phyloP scores from a whole-genome alignment of 2,888 invertebrate genomes.

The Melanophora roralis region DNA sequence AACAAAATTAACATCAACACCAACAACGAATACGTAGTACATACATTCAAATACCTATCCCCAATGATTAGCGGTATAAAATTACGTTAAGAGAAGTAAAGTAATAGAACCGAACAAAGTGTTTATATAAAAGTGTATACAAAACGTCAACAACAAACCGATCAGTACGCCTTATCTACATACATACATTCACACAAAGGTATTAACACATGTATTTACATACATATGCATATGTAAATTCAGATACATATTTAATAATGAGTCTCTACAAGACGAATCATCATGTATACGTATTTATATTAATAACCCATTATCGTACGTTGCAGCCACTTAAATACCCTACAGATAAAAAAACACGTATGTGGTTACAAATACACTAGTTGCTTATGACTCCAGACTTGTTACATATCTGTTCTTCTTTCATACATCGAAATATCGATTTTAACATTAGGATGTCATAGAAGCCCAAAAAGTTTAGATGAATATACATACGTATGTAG shows the following conservation, averaged over 20 bases:
- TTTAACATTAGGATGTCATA: no score
- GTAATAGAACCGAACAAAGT: constrained; percentile 19
- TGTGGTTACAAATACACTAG: no score
- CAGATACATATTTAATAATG: no score
- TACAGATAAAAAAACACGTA: no score
- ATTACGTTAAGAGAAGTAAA: constrained; percentile 40
- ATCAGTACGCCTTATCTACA: constrained; percentile 50
- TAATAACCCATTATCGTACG: constrained; percentile 2
- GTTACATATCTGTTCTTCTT: no score
- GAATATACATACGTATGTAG: no score
- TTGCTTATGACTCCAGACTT: no score
- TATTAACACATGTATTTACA: background rate
- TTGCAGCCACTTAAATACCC: background rate
- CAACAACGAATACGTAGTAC: background rate
- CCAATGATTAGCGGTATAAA: constrained; percentile 23
- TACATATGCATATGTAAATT: background rate
- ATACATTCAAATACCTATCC: constrained; percentile 16
- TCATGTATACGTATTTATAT: background rate
- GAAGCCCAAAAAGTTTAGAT: no score
- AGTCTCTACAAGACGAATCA: no score
- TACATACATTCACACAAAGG: background rate
- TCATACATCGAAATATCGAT: no score
- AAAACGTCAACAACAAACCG: constrained; percentile 25
- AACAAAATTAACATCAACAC: no score
- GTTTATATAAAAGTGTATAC: background rate